Evolutionary conservation across 92 coral and sea anemone species (phyloP), one percentile per base, ranked within the genome.

Genomic region (Pocillopora meandrina): DNA sequence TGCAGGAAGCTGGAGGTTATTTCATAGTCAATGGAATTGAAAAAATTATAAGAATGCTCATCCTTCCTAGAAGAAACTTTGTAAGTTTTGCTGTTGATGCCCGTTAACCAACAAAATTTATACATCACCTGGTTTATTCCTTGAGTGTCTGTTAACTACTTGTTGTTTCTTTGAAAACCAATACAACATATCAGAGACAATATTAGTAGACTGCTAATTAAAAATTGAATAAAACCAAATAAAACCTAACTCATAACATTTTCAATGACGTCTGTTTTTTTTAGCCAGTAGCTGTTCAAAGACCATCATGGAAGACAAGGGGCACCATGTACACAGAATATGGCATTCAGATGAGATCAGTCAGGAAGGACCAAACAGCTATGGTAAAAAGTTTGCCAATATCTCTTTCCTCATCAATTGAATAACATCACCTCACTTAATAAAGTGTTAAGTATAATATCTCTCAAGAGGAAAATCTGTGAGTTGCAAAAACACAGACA

Each of bases 1-100:
- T 83, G 31, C 65, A 96, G 99, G 99, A 96, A 81, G 98, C 98
- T 73, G 99, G 99, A 58, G 99, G 99, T 80, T 97, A 97, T 75
- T 97, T 97, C 73, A 89, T 97, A 76, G 74, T 97, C 65, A 97
- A 97, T 86, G 99, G 99, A 14, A 88, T 92, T 88, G 99, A 97
- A 86, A 97, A 95, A 83, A 91, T 97, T 3, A 75, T 97, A 71
- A 87, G 99, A 85, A 97, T 97, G 99, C 92, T 97, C 23, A 93
- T 97, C 55, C 84, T 97, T 61, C 99, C 99, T 62, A 92, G 99
- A 89, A 95, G 99, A 87, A 97, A 97, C 74, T 97, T 89, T 88
- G 99, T 97, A 92, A 91, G 99, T 92, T 58, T 10, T 12, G 1
- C 1, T 31, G 2, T 6, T 60, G 52, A 42, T 42, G 52, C 52